These are phyloP conservation scores for Danio choprae DNA, from an alignment of 2,797 vertebrate species.

Conservation along the genomic window DNA sequence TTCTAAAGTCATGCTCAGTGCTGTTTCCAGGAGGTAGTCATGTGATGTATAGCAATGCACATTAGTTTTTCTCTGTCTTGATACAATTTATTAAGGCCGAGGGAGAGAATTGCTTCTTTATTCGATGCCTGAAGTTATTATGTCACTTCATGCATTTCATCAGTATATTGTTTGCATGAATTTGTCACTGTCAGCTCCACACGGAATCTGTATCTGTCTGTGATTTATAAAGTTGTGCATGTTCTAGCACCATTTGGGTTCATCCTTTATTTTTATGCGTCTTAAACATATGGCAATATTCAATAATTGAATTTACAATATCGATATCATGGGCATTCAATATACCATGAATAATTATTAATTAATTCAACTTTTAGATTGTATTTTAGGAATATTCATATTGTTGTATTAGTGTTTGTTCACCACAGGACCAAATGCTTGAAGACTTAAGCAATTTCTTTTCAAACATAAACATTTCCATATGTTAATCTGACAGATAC, in stretches of 20 bases:
- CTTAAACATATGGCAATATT: no score
- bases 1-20: constrained; percentile 4
- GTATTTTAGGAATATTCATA: no score
- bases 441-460: no score
- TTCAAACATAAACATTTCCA: no score
- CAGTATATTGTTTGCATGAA: constrained; percentile 22
- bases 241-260: not conserved
- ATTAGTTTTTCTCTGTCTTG: constrained; percentile 22
- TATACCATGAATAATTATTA: no score
- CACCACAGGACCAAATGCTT: no score
- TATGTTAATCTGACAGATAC: no score
- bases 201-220: not conserved
- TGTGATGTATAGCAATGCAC: constrained; percentile 17
- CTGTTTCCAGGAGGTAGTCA: constrained; percentile 13
- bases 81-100: not conserved
- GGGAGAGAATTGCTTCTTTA: constrained; percentile 21
- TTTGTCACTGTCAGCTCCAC: constrained; percentile 1
- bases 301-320: no score
- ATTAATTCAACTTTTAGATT: no score
- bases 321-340: no score
- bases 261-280: not conserved
- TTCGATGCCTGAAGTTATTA: constrained; percentile 10
- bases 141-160: constrained; percentile 33
- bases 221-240: not conserved
- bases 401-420: no score